These are phyloP conservation scores for Mactra quadrangularis DNA, from an alignment of 1,140 invertebrate species.

Conservation along the genomic window DNA sequence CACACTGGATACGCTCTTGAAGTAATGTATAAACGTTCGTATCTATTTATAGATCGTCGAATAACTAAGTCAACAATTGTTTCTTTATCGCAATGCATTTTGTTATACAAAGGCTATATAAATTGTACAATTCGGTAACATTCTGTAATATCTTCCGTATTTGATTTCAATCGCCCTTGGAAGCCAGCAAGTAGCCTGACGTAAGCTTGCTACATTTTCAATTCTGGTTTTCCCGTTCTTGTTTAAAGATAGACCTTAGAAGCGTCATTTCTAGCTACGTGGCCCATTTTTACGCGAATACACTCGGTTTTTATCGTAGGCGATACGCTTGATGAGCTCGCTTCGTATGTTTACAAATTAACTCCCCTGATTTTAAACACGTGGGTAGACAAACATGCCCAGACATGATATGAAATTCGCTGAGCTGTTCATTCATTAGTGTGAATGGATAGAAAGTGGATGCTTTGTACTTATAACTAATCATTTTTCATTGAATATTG, in stretches of 20 bases:
- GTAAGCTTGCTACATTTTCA: not conserved
- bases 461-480: not conserved
- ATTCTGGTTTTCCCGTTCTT: slow-evolving; percentile 26
- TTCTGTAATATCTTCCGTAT: no score
- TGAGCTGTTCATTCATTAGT: slow-evolving; percentile 49
- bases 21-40: no score
- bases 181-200: no score
- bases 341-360: slow-evolving; percentile 39
- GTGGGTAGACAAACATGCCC: slow-evolving; percentile 39
- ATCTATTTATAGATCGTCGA: no score
- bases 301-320: slow-evolving; percentile 19
- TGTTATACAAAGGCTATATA: no score
- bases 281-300: slow-evolving; percentile 20
- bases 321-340: not conserved
- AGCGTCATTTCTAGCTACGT: slow-evolving; percentile 46
- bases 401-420: slow-evolving; percentile 46
- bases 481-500: slow-evolving; percentile 5
- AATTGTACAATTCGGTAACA: no score
- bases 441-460: not conserved
- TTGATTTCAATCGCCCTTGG: no score
- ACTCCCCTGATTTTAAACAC: slow-evolving; percentile 34
- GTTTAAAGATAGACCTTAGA: slow-evolving; percentile 1
- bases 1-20: no score
- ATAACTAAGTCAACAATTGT: no score
- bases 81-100: no score